Base-by-base conservation (phyloP, 2,113 vertebrate species). In the Actenoides lindsayi region DNA sequence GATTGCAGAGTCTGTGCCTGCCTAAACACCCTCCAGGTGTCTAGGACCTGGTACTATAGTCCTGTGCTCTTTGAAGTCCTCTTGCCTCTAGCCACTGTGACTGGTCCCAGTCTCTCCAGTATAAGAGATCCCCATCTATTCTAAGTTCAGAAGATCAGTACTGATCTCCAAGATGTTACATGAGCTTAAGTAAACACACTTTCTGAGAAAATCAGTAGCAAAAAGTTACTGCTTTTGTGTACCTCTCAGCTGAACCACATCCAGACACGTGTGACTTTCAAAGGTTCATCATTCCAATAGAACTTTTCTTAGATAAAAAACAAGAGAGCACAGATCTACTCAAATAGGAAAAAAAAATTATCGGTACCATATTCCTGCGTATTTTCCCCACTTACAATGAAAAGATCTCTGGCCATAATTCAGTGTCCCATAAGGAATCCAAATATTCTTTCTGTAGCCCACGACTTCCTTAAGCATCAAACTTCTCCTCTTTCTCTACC, bases 191-290 rank as follows among this genome's bases (percentile, higher is more conserved):
- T 4, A 88, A 83, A 65, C 1, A 65, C 1, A 10, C 11, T 23
- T 88, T 86, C 17, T 53, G 33, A 76, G 57, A 86, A 93, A 83
- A 63, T 50, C 63, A 65, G 42, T 37, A 25, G 18, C 44, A 77
- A 83, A 89, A 79, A 44, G 23, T 53, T 44, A 44, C n/a, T 24
- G 14, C 4, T 85, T 70, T 65, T 86, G 24, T 42, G 5, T 12
- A 23, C 10, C 3, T 37, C 25, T 85, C 53, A 56, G 33, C 19
- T 57, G 51, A 1, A 4, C 5, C 44, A 33, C 31, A 75, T 20
- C 25, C 75, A 85, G 39, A 60, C 0, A 0, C 1, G 0, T 1
- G 3, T n/a, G 10, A 12, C 11, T 90, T 67, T 39, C 71, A 73
- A 24, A 73, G 54, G 8, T 65, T 88, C 24, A 31, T 80, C n/a